Percentiles rank a stretch among this genome's conserved stretches.
phyloP scores from a whole-genome alignment of 2,888 invertebrate species.

The Osmoderma eremita region DNA sequence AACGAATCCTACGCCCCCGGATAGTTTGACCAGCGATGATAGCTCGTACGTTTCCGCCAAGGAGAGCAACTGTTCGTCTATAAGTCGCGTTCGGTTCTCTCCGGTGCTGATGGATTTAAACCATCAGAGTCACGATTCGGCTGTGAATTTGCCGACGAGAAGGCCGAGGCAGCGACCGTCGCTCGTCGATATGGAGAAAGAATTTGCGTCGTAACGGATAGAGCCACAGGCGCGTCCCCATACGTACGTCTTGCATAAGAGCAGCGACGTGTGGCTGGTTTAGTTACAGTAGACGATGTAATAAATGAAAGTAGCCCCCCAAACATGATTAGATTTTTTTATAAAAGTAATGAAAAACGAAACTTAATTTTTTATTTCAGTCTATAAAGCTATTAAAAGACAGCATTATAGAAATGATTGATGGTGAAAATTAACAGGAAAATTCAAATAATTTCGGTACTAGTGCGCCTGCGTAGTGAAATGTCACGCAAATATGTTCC shows the following conservation, averaged over 20 bases:
- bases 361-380: no score
- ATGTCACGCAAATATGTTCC: no score
- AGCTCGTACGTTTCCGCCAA: conserved; percentile 89
- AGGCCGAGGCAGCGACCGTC: conserved; percentile 64
- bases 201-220: conserved; percentile 67
- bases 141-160: conserved; percentile 66
- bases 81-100: conserved; percentile 80
- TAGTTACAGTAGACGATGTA: conserved; percentile 19
- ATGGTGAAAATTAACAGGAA: no score
- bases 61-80: conserved; percentile 74
- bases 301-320: not conserved
- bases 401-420: no score
- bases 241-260: conserved; percentile 21
- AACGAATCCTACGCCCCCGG: conserved; percentile 86
- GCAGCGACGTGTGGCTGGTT: conserved; percentile 32
- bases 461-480: no score
- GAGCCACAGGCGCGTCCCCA: conserved; percentile 18
- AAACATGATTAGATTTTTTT: not conserved
- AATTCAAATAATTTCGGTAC: no score
- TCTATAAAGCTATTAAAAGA: no score
- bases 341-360: no score
- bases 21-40: conserved; percentile 86
- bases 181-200: conserved; percentile 67
- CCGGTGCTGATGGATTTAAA: conserved; percentile 76
- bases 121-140: conserved; percentile 67